Evolutionary conservation across 2,113 vertebrate species (phyloP).

Genomic region (Sterrhoptilus dennistouni): DNA sequence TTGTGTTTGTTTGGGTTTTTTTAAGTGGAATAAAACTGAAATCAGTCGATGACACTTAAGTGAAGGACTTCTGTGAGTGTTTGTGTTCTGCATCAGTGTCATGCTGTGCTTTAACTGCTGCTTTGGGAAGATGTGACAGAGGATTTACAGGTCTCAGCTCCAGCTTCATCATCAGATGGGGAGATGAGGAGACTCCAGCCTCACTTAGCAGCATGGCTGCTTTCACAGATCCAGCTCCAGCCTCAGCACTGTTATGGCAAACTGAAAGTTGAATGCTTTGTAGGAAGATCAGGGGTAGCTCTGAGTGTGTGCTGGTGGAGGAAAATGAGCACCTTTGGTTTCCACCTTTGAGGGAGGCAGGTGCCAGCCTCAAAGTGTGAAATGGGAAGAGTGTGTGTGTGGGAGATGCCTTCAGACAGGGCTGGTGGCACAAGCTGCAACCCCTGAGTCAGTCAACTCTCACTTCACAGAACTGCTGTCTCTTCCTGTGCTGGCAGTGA

Average conservation of each 20-base stretch:
- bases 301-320: background rate
- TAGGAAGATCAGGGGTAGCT: background rate
- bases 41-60: background rate
- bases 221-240: background rate
- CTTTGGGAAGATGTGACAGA: background rate
- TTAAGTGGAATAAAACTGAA: background rate
- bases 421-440: fast-evolving
- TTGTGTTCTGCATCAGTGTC: constrained; percentile 7
- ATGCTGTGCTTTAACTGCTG: background rate
- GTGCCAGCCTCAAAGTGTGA: background rate
- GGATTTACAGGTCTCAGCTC: constrained; percentile 9
- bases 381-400: background rate
- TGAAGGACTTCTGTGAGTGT: constrained; percentile 10
- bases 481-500: background rate
- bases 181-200: background rate
- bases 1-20: background rate
- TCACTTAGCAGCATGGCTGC: background rate
- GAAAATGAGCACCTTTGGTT: background rate
- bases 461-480: fast-evolving
- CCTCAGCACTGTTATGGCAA: background rate
- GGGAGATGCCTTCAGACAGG: background rate
- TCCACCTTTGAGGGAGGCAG: background rate
- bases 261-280: background rate
- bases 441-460: background rate
- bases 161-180: background rate